Conservation (phyloP, 2,113 vertebrate genomes). For the Microtus montanus region DNA sequence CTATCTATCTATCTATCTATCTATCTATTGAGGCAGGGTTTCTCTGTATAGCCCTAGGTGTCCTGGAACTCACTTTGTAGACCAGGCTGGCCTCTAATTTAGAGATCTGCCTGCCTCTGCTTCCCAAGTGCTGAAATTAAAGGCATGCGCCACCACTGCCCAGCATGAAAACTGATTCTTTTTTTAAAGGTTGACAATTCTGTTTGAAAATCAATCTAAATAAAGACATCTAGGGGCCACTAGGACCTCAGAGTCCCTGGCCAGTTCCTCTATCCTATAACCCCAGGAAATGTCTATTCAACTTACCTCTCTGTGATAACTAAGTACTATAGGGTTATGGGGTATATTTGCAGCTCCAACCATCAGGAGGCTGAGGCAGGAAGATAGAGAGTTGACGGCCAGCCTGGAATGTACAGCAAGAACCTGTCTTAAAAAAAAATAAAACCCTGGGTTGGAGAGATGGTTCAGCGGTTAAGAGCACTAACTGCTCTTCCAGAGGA, state of each 20-base stretch:
- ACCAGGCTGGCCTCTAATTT: neutral
- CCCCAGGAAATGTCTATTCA: neutral
- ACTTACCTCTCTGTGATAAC: neutral
- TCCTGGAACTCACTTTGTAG: neutral
- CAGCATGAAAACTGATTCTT: neutral
- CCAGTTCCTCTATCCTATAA: neutral
- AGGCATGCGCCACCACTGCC: neutral
- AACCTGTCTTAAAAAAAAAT: neutral
- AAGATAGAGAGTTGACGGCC: neutral
- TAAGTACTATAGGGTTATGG: too few species aligned
- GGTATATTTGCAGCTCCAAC: neutral
- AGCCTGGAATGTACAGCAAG: neutral
- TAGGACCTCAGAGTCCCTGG: neutral
- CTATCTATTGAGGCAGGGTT: neutral
- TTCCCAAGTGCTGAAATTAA: neutral
- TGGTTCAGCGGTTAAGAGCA: too few species aligned
- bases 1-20: too few species aligned
- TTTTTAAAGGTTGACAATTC: neutral
- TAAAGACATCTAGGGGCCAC: neutral
- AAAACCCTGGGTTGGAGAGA: too few species aligned
- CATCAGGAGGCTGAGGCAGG: neutral
- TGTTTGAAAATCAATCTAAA: constrained; percentile 12
- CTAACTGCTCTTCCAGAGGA: too few species aligned
- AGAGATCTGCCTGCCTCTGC: neutral
- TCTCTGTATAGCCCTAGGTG: neutral